A percentile compares a stretch with the other conserved stretches of the same genome.
These are phyloP conservation scores for Todiramphus saurophagus DNA, from an alignment of 2,113 vertebrate genomes.

Conservation along the genomic window DNA sequence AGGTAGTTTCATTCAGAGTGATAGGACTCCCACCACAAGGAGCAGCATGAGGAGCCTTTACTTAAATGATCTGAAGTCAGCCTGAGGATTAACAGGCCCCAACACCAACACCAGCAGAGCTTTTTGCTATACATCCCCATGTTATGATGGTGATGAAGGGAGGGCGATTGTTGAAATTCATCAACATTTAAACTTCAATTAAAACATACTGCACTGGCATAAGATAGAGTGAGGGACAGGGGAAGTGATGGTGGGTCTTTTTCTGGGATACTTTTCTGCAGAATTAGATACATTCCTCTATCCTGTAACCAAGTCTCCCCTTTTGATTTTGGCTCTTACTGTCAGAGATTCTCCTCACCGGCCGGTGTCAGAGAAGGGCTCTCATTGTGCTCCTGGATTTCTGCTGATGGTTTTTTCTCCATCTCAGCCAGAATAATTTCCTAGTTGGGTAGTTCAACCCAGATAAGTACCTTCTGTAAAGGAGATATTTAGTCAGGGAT, in stretches of 20 bases:
- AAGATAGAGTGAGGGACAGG: background rate
- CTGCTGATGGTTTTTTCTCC: background rate
- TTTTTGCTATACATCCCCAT: background rate
- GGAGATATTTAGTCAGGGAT: background rate
- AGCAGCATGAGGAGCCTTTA: background rate
- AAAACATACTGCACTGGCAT: background rate
- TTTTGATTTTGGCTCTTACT: background rate
- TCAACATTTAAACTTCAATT: background rate
- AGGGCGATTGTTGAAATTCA: background rate
- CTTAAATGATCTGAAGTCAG: background rate
- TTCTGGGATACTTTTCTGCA: background rate
- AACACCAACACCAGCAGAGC: accelerated
- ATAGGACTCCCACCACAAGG: accelerated
- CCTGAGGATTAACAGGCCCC: background rate
- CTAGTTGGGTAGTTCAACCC: background rate
- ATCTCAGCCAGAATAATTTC: background rate
- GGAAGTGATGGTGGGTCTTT: background rate
- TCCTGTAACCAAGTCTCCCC: background rate
- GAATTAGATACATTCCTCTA: accelerated
- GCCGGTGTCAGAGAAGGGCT: accelerated
- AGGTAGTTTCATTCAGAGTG: background rate
- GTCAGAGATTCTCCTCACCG: accelerated
- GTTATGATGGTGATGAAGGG: background rate
- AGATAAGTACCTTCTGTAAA: background rate
- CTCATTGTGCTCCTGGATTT: background rate